phyloP scores from a whole-genome alignment of 2,113 vertebrate species.

The Lagopus leucura region DNA sequence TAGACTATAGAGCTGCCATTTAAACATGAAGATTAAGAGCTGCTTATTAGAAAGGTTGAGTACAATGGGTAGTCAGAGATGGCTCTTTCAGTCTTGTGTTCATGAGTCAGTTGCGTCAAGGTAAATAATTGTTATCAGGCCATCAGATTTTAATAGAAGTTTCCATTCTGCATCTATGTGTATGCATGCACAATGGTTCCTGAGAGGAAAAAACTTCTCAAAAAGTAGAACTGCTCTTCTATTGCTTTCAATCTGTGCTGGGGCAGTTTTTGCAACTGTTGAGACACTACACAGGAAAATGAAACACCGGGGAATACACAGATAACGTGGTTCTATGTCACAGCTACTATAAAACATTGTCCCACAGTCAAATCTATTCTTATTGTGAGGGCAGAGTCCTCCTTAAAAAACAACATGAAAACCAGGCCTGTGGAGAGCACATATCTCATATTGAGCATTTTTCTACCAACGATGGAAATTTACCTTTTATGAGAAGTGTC shows the following conservation, averaged over 20 bases:
- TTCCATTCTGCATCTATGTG: background rate
- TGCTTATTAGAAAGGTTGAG: background rate
- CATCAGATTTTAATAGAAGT: background rate
- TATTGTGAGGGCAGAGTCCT: background rate
- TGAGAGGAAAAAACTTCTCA: background rate
- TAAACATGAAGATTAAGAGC: background rate
- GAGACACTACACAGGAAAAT: background rate
- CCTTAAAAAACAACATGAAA: background rate
- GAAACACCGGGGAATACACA: background rate
- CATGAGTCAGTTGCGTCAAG: background rate
- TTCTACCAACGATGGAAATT: fast-evolving
- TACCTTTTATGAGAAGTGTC: background rate
- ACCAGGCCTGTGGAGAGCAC: background rate
- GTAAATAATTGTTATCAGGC: background rate
- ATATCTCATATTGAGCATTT: background rate
- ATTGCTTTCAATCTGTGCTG: background rate
- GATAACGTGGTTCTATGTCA: background rate
- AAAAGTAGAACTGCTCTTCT: background rate
- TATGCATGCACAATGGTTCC: background rate
- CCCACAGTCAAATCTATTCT: background rate
- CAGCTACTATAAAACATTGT: background rate
- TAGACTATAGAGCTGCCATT: background rate
- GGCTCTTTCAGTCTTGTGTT: background rate
- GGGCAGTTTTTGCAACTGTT: background rate
- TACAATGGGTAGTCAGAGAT: background rate